These are phyloP conservation scores for Brachypodius melanocephalos DNA, from an alignment of 2,113 vertebrate species.

Conservation along the genomic window DNA sequence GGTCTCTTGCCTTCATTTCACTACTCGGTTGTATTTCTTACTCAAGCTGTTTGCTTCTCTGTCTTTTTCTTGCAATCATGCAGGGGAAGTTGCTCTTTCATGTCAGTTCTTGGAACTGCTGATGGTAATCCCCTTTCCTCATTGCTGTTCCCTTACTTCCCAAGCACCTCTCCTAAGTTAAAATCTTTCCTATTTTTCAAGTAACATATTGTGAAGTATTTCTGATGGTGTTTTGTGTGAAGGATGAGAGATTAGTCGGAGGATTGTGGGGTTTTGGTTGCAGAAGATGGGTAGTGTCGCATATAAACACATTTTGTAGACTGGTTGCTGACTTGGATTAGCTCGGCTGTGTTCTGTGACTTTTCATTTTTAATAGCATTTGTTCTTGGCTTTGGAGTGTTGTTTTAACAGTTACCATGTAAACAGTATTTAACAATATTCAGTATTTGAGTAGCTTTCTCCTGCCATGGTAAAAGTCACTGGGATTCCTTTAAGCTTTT, in stretches of 20 bases:
- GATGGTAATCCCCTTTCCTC: background rate
- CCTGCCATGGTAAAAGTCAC: background rate
- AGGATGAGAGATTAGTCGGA: background rate
- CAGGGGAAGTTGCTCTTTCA: background rate
- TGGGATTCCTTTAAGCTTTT: constrained; percentile 8
- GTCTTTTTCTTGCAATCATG: background rate
- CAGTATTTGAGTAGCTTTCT: background rate
- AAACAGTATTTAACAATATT: background rate
- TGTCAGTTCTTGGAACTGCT: background rate
- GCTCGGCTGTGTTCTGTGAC: background rate
- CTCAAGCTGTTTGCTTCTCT: background rate
- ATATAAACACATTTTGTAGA: background rate
- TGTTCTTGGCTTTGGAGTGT: background rate
- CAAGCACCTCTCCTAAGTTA: background rate
- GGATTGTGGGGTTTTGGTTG: background rate
- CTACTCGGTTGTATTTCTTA: background rate
- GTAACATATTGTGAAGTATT: background rate
- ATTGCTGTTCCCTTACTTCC: background rate
- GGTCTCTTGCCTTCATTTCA: background rate
- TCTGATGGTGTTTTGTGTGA: background rate
- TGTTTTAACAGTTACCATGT: background rate
- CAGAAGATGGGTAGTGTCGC: background rate
- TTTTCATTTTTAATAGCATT: background rate
- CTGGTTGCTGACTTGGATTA: background rate
- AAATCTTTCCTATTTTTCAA: background rate